Evolutionary conservation across 1,140 invertebrate genomes (phyloP).

Genomic region (Listronotus oregonensis): DNA sequence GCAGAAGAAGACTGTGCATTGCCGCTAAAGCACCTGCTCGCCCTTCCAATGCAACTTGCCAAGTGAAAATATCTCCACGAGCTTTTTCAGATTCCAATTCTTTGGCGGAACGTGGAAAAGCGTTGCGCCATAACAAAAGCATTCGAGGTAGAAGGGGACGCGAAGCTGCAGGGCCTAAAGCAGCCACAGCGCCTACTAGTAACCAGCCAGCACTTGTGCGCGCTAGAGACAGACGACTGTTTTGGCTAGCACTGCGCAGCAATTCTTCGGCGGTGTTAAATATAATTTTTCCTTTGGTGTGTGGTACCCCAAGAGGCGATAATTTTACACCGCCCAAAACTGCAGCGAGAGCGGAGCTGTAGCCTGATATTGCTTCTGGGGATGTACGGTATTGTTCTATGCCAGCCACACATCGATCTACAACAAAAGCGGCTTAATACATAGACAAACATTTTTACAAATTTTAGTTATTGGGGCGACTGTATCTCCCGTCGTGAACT

Average conservation of each 20-base stretch:
- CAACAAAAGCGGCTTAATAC: too few relatives aligned
- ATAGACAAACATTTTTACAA: too few relatives aligned
- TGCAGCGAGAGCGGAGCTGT: conserved; percentile 91
- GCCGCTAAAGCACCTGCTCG: conserved; percentile 93
- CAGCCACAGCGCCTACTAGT: conserved; percentile 95
- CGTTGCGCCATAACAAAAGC: conserved; percentile 95
- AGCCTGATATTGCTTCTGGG: conserved; percentile 91
- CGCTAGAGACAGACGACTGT: conserved; percentile 91
- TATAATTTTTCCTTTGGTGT: conserved; percentile 94
- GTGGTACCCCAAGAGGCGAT: conserved; percentile 93
- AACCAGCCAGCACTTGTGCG: conserved; percentile 97
- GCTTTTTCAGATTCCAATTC: conserved; percentile 97
- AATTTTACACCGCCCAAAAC: conserved; percentile 88
- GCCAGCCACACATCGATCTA: conserved; percentile 81
- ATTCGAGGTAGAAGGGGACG: conserved; percentile 88
- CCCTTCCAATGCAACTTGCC: conserved; percentile 97
- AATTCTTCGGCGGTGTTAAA: conserved; percentile 98
- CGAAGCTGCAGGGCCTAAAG: conserved; percentile 87
- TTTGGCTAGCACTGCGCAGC: conserved; percentile 94
- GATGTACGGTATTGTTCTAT: conserved; percentile 89
- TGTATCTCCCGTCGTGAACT: too few relatives aligned
- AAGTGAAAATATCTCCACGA: conserved; percentile 96
- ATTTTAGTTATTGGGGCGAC: too few relatives aligned
- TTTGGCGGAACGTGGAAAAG: conserved; percentile 93
- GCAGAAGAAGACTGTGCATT: conserved; percentile 90